Percentiles rank a stretch among this genome's conserved stretches.
These are phyloP conservation scores for Dendrolimus pini DNA, from an alignment of 2,888 invertebrate genomes.

Conservation along the genomic window DNA sequence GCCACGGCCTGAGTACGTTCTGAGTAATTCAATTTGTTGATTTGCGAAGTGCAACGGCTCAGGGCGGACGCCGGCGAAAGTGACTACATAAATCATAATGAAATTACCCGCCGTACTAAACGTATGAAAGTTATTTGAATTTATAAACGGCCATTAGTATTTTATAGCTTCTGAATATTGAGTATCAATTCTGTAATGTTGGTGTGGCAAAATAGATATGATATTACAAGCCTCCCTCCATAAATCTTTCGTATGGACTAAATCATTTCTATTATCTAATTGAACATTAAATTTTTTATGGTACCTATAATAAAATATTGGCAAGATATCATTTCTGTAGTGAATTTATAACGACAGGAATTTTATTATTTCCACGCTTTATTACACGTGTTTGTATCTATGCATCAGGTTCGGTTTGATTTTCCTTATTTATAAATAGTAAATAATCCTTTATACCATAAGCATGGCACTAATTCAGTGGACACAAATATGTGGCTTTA, in stretches of 20 bases:
- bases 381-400: too few species aligned
- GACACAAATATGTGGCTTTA: too few species aligned
- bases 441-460: too few species aligned
- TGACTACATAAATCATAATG: constrained; percentile 12
- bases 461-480: too few species aligned
- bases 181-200: constrained; percentile 16
- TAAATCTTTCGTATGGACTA: constrained; percentile 28
- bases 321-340: constrained; percentile 21
- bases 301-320: constrained; percentile 32
- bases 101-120: constrained; percentile 14
- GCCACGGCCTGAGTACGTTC: neutral
- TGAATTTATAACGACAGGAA: constrained; percentile 24
- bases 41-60: constrained; percentile 2
- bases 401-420: too few species aligned
- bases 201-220: constrained; percentile 10
- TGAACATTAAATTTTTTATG: constrained; percentile 29
- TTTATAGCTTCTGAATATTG: constrained; percentile 15
- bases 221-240: constrained; percentile 18
- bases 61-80: neutral
- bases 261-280: constrained; percentile 33
- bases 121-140: constrained; percentile 11
- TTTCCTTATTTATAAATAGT: too few species aligned
- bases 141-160: constrained; percentile 4
- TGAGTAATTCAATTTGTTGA: neutral
- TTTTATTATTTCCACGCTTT: constrained; percentile 17